Base-by-base conservation (phyloP, 2,888 invertebrate species). In the Thecophora atra region DNA sequence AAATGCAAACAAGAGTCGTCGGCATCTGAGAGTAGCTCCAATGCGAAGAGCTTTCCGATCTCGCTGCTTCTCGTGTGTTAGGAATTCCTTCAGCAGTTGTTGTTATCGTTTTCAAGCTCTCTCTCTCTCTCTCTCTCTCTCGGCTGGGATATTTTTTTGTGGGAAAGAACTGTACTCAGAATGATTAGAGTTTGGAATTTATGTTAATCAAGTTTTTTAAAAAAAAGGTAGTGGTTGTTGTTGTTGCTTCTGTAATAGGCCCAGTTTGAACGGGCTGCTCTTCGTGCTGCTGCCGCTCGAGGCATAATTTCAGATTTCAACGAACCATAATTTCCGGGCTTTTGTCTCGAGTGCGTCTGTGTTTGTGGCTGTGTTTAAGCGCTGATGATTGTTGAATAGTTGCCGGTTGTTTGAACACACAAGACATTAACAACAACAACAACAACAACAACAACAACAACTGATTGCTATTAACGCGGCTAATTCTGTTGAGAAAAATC, bases 321-420 rank as follows among this genome's bases (percentile, higher is more conserved):
- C 74, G 70, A 74, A 73, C 74, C 75, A 75, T 72, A 74, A 75
- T 73, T 76, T 76, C 76, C 75, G 75, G 74, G 75, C 72, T 75
- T 73, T 42, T 26, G 52, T 73, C 72, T 71, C 60, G 37, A 28
- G 19, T 62, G 37, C 11, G 19, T 62, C 21, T 56, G 68, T 1
- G 47, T 17, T 15, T 47, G 47, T 47, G 1, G 47, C 13, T 47
- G 47, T n/a, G 11, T 15, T 5, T n/a, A 6, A 17, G 47, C 47
- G 6, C 2, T 47, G 47, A 15, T 47, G 3, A 5, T 17, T 47
- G 47, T n/a, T n/a, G 17, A 47, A n/a, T 47, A 47, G 15, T 47
- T 47, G 47, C 11, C 5, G 47, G 47, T 47, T n/a, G 47, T 47
- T 47, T 47, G n/a, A 47, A n/a, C 47, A n/a, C 47, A 26, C 8